A percentile compares a stretch with the other conserved stretches of the same genome.
phyloP scores from a whole-genome alignment of 2,113 vertebrate genomes.

The Stegastes partitus region DNA sequence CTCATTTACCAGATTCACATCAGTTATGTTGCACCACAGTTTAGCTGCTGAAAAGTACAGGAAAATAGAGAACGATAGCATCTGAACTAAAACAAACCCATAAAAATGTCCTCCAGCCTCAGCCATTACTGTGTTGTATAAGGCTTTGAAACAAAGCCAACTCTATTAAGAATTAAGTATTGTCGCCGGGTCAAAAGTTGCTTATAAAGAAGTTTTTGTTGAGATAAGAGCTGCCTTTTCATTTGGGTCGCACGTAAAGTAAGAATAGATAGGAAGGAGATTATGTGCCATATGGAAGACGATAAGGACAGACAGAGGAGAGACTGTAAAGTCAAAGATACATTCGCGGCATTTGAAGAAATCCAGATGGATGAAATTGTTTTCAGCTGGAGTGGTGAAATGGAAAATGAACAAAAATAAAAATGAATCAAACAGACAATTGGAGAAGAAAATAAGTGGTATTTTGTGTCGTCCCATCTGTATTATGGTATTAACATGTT shows the following conservation, averaged over 20 bases:
- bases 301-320: slow-evolving; percentile 17
- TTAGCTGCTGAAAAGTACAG: slow-evolving; percentile 82
- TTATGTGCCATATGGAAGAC: slow-evolving; percentile 31
- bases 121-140: slow-evolving; percentile 71
- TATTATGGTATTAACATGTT: slow-evolving; percentile 22
- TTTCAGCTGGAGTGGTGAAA: neutral
- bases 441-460: neutral
- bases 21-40: slow-evolving; percentile 73
- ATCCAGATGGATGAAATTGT: slow-evolving; percentile 14
- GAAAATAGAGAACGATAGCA: slow-evolving; percentile 81
- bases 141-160: slow-evolving; percentile 61
- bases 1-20: slow-evolving; percentile 83
- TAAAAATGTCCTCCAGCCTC: slow-evolving; percentile 64
- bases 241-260: slow-evolving; percentile 39
- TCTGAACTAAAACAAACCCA: slow-evolving; percentile 80
- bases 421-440: neutral
- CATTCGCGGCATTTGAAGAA: slow-evolving; percentile 7
- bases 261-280: slow-evolving; percentile 36
- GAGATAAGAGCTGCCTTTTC: slow-evolving; percentile 53
- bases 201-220: slow-evolving; percentile 50
- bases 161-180: slow-evolving; percentile 47
- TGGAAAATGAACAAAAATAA: neutral
- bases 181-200: slow-evolving; percentile 59
- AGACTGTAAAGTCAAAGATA: slow-evolving; percentile 18
- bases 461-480: neutral